phyloP scores from a whole-genome alignment of 2,888 invertebrate genomes.

The Chrysolina haemoptera region DNA sequence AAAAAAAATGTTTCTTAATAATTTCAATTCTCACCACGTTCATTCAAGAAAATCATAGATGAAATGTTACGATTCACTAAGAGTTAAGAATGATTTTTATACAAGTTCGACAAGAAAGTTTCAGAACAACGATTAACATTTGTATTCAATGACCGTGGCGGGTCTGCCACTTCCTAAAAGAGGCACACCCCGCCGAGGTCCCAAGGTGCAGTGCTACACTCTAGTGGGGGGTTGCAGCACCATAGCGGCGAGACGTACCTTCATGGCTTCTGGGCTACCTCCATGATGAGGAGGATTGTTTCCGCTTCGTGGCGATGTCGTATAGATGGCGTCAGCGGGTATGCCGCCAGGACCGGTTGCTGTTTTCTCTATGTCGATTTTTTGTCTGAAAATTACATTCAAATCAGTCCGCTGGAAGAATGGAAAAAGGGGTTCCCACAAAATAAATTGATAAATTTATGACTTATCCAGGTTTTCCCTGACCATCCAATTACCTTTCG shows the following conservation, averaged over 20 bases:
- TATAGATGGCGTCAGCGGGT: constrained; percentile 84
- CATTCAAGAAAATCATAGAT: neutral
- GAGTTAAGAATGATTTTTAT: neutral
- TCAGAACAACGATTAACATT: constrained; percentile 66
- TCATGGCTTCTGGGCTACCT: constrained; percentile 81
- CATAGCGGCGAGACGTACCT: constrained; percentile 92
- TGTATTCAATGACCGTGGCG: constrained; percentile 68
- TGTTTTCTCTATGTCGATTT: constrained; percentile 70
- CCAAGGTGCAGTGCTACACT: constrained; percentile 75
- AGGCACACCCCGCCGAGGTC: constrained; percentile 57
- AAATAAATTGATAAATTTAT: no score
- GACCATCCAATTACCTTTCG: no score
- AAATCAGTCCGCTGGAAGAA: neutral
- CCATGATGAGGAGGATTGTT: constrained; percentile 52
- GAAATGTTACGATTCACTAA: neutral
- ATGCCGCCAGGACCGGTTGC: constrained; percentile 73
- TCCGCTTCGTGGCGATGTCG: constrained; percentile 68
- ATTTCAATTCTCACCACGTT: neutral
- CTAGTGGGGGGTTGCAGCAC: constrained; percentile 92
- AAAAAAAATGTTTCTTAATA: neutral
- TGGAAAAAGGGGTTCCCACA: no score
- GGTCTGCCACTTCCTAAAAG: constrained; percentile 60
- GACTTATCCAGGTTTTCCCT: no score
- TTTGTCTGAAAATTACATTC: constrained; percentile 60
- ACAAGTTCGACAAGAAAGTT: constrained; percentile 34